Base-by-base conservation (phyloP, 2,797 vertebrate genomes). In the Hippopotamyrus pictus region DNA sequence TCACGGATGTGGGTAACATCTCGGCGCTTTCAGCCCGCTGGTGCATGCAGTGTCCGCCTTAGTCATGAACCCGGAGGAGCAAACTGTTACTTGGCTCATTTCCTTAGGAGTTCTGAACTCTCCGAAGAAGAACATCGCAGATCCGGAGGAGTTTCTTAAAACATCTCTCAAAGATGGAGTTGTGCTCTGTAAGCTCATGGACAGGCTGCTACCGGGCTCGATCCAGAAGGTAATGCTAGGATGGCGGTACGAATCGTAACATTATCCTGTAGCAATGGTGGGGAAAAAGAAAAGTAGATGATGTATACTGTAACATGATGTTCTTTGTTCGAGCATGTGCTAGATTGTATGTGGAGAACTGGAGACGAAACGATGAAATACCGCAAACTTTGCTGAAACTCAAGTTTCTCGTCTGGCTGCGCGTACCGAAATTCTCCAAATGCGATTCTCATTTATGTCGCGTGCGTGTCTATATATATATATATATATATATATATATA, bases 11-110 rank as follows among this genome's bases (percentile, higher is more conserved):
- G 96, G 96, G 93, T 94, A 94, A 92, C 93, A 91, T 92, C 84
- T 93, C 91, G 91, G 96, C 94, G 94, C 94, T 51, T 84, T 22
- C n/a, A 84, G 82, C 82, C 46, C 44, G 46, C 19, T 51, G 22
- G 50, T 51, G 11, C 44, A 84, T 17, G 82, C 48, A 50, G 44
- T 44, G 46, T 48, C 46, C 82, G n/a, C n/a, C 41, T 25, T 48
- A 84, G 22, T 91, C 2, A 99, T 99, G 99, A 99, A 99, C 95
- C 97, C 97, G 89, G 97, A 99, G 94, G 99, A 99, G 92, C 97
- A 96, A 92, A 95, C 96, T 0, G 98, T 99, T 92, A 99, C 99
- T 2, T 99, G 99, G 99, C 96, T 99, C 1, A 99, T 99, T 92
- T 98, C 98, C 0, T 91, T 99, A 22, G 99, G 99, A 90, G 99